Percentiles rank a stretch among this genome's conserved stretches.
Conservation (phyloP, 2,797 vertebrate species). For the Lemur catta region DNA sequence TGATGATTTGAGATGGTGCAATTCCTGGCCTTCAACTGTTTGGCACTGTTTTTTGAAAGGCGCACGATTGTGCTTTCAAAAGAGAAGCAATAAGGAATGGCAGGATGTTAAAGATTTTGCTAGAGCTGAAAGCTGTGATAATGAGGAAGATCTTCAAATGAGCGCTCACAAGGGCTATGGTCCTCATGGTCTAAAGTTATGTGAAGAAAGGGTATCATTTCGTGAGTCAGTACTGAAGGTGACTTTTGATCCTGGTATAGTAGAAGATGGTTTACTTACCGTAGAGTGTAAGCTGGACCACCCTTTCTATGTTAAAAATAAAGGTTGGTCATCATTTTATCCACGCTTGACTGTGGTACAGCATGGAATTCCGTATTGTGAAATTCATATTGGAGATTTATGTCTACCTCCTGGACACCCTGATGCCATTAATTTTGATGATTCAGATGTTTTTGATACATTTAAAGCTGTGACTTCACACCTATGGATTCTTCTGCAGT, state of each 20-base stretch:
- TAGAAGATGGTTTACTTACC: slow-evolving; percentile 91
- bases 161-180: slow-evolving; percentile 90
- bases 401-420: slow-evolving; percentile 99
- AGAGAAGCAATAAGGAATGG: slow-evolving; percentile 94
- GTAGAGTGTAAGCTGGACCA: slow-evolving; percentile 96
- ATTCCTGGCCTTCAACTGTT: slow-evolving; percentile 96
- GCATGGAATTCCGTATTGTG: slow-evolving; percentile 98
- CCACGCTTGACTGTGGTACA: slow-evolving; percentile 99
- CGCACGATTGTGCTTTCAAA: slow-evolving; percentile 96
- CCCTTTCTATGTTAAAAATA: slow-evolving; percentile 98
- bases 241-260: slow-evolving; percentile 96
- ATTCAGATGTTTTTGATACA: slow-evolving; percentile 99
- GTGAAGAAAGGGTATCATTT: slow-evolving; percentile 95
- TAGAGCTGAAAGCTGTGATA: slow-evolving; percentile 90
- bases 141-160: slow-evolving; percentile 85
- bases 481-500: slow-evolving; percentile 98
- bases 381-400: slow-evolving; percentile 95
- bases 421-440: slow-evolving; percentile 98
- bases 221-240: slow-evolving; percentile 95
- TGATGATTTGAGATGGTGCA: slow-evolving; percentile 98
- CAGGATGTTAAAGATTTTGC: slow-evolving; percentile 95
- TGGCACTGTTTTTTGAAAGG: slow-evolving; percentile 99
- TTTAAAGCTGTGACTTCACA: slow-evolving; percentile 99
- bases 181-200: slow-evolving; percentile 93
- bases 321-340: slow-evolving; percentile 99